Percentiles rank a stretch among this genome's conserved stretches.
These are phyloP conservation scores for Onthophagus sagittarius DNA, from an alignment of 2,888 invertebrate species.

Conservation along the genomic window DNA sequence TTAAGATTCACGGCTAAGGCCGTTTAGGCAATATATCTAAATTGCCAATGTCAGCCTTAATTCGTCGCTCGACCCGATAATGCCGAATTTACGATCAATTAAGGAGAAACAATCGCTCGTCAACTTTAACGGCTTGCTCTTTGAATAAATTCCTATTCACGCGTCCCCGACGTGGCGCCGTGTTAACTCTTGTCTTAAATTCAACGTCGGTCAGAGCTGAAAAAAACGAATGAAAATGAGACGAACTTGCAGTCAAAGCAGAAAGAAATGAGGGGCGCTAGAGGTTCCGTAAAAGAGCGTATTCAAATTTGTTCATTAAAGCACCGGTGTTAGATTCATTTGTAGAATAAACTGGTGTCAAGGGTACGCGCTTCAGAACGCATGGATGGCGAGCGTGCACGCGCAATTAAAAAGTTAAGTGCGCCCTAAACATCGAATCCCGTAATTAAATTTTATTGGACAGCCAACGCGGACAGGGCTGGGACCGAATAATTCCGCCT, in stretches of 20 bases:
- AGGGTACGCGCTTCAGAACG: not conserved
- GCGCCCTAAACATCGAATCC: conserved; percentile 11
- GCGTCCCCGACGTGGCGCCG: not conserved
- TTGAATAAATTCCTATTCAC: not conserved
- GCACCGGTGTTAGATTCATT: not conserved
- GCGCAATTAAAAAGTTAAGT: conserved; percentile 13
- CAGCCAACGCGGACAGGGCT: conserved; percentile 1
- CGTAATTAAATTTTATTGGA: conserved; percentile 13
- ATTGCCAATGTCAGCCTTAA: not conserved
- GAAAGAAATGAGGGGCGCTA: not conserved
- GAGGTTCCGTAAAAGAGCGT: not conserved
- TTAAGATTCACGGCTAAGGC: not conserved
- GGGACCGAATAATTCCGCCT: conserved; percentile 2
- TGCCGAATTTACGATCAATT: not conserved
- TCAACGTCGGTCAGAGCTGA: not conserved
- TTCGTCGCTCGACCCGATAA: not conserved
- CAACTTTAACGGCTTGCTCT: not conserved
- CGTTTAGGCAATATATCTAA: not conserved
- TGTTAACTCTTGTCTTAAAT: not conserved
- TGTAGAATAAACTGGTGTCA: not conserved
- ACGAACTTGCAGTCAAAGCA: not conserved
- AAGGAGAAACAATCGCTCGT: not conserved
- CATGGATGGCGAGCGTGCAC: not conserved
- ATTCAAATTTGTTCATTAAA: not conserved
- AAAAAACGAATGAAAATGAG: not conserved